Base-by-base conservation (phyloP, 2,888 invertebrate species). In the Eupeodes latifasciatus region DNA sequence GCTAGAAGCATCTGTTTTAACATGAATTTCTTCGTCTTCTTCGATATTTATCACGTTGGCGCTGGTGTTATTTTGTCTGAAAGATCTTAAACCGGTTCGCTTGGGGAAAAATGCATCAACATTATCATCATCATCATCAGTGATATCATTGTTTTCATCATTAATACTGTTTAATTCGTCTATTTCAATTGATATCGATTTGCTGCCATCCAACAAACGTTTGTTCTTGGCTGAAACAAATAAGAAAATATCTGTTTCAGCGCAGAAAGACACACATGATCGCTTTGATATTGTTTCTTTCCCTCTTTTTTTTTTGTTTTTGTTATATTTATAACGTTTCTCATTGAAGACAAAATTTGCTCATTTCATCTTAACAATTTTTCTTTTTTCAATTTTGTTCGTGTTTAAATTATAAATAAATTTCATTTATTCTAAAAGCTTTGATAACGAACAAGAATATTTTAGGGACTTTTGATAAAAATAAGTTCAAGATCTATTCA, bases 191-290 rank as follows among this genome's bases (percentile, higher is more conserved):
- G 64, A 19, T 47, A 10, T 34, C 34, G 67, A 19, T 19, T 36
- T 53, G 12, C 53, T 9, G 14, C 5, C 19, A 55, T 55, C 40
- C 19, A 14, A 19, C 9, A 55, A 0, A 53, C 14, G 14, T 0
- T 44, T 40, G 19, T 55, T 40, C 19, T 55, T 16, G 55, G 19
- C 71, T 71, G 71, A 55, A 71, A 71, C 71, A 71, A 71, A 71
- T 71, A 71, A 71, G 12, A 71, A 71, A 55, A 55, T 55, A 71
- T 55, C 10, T 71, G 71, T 71, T 71, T 71, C 55, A 71, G 40
- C 53, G 55, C 19, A 71, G 69, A 69, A 69, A 69, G 55, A 55
- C 69, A 55, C 71, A 71, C 12, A 55, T 27, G 27, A 27, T 71
- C 55, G 40, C 11, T 19, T 11, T 12, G 34, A 64, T 44, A 40